Percentiles rank a stretch among this genome's conserved stretches.
Conservation (phyloP, 2,797 vertebrate genomes). For the Gallinago solitaria region DNA sequence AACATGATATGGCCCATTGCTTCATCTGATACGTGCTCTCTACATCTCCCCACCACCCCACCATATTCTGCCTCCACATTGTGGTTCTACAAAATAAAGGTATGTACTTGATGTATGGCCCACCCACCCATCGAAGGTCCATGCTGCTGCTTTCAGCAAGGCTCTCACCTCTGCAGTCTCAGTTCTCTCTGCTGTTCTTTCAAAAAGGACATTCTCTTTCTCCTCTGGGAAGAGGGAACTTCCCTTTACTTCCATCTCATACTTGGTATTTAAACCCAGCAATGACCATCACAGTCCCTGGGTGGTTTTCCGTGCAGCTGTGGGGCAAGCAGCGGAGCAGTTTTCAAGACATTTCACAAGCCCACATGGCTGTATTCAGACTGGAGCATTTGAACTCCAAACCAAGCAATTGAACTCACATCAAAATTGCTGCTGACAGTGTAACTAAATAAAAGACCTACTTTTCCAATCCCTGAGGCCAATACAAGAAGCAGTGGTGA, state of each 20-base stretch:
- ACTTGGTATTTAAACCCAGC: not conserved
- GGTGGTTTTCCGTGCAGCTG: rapidly evolving
- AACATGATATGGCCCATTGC: not conserved
- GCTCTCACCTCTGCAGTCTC: not conserved
- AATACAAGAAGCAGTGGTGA: conserved; percentile 24
- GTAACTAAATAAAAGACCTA: conserved; percentile 49
- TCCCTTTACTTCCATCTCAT: not conserved
- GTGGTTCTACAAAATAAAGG: not conserved
- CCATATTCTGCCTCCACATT: not conserved
- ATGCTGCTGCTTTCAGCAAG: not conserved
- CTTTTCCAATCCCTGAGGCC: conserved; percentile 45
- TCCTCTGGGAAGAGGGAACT: not conserved
- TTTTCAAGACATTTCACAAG: not conserved
- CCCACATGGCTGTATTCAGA: not conserved
- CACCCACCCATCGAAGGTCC: not conserved
- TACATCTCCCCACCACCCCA: not conserved
- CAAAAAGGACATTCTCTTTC: not conserved
- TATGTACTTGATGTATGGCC: rapidly evolving
- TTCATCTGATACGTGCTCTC: not conserved
- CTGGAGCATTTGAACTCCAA: conserved; percentile 45
- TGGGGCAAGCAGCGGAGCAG: not conserved
- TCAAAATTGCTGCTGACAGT: conserved; percentile 50
- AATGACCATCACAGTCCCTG: not conserved
- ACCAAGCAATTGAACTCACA: conserved; percentile 35
- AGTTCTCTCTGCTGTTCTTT: not conserved